Evolutionary conservation across 2,113 vertebrate genomes (phyloP).

Genomic region (Silurus glanis): DNA sequence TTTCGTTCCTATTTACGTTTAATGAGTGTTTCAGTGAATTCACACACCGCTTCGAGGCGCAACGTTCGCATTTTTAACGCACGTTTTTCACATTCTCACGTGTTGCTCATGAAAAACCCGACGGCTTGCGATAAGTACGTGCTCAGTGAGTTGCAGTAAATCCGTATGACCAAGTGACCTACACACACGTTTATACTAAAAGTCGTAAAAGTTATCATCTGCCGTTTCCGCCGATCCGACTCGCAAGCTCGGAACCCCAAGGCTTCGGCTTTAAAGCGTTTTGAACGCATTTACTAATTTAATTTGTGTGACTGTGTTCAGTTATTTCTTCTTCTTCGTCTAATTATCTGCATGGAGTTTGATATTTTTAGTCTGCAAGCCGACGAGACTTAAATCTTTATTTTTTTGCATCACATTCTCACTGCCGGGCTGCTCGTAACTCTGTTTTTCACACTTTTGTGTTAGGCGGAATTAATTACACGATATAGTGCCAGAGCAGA

Average conservation of each 20-base stretch:
- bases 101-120: no score
- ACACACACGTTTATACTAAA: background rate
- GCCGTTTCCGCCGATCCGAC: background rate
- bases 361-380: background rate
- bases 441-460: constrained; percentile 1
- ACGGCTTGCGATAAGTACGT: background rate
- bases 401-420: background rate
- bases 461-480: constrained; percentile 7
- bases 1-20: background rate
- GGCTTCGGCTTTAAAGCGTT: background rate
- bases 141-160: background rate
- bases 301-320: background rate
- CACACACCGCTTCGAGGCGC: background rate
- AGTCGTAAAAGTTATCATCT: background rate
- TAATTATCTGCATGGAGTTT: background rate
- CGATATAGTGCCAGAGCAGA: background rate
- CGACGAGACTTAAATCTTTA: background rate
- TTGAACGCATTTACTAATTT: background rate
- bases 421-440: background rate
- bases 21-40: background rate
- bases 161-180: background rate
- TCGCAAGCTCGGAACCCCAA: background rate
- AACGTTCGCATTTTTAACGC: background rate
- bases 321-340: background rate
- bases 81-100: background rate